Evolutionary conservation across 2,797 vertebrate species (phyloP).

Genomic region (Ataeniobius toweri): DNA sequence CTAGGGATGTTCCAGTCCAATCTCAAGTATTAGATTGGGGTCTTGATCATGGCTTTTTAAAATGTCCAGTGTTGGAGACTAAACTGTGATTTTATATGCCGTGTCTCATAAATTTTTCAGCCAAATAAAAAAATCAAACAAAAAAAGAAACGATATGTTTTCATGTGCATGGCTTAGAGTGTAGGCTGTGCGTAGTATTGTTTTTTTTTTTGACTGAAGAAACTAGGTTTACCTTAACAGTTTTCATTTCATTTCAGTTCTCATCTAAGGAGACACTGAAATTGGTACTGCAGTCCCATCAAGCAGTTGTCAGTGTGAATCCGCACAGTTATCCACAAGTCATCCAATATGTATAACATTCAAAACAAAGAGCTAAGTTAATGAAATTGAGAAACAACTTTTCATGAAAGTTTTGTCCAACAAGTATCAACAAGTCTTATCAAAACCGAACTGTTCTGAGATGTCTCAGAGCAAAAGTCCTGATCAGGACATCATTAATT

Average conservation of each 20-base stretch:
- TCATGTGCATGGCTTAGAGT: neutral
- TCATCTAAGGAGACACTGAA: neutral
- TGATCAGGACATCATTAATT: no score
- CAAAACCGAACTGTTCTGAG: no score
- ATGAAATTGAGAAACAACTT: no score
- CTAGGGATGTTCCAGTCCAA: neutral
- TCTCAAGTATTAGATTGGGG: neutral
- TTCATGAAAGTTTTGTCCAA: no score
- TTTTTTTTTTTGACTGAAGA: neutral
- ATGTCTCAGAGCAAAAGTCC: no score
- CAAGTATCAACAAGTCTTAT: no score
- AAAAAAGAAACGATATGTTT: neutral
- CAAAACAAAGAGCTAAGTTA: no score
- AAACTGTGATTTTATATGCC: no score
- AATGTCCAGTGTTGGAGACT: neutral
- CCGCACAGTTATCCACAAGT: no score
- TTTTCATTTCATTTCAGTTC: neutral
- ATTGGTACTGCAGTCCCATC: no score
- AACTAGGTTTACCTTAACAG: neutral
- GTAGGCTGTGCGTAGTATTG: neutral
- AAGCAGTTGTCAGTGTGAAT: no score
- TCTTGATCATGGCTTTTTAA: neutral
- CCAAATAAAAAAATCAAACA: neutral
- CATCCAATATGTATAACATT: no score
- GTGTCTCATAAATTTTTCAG: neutral